Conservation (phyloP, 2,113 vertebrate genomes). For the Pristiophorus japonicus region DNA sequence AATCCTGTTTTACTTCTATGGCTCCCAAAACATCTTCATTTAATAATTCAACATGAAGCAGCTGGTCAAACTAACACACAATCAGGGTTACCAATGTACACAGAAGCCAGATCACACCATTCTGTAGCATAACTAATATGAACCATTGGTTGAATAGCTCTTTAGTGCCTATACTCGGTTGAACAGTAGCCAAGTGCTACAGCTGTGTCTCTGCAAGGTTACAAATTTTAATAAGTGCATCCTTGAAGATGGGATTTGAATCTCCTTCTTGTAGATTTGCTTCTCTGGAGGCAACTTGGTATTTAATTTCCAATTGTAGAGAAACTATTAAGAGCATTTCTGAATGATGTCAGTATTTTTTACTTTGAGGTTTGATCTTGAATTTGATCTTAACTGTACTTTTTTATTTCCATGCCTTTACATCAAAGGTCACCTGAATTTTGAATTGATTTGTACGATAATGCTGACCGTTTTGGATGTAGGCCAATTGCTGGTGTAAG, state of each 20-base stretch:
- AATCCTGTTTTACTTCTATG: not conserved
- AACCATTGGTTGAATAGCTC: not conserved
- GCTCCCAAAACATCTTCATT: not conserved
- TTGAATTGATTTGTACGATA: constrained; percentile 19
- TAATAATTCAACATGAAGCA: not conserved
- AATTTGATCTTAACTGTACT: not conserved
- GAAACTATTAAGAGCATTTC: not conserved
- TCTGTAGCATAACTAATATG: not conserved
- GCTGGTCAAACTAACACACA: not conserved
- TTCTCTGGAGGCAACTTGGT: not conserved
- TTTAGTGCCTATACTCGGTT: not conserved
- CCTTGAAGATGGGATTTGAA: not conserved
- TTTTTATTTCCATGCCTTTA: not conserved
- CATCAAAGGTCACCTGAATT: constrained; percentile 18
- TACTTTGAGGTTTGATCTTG: not conserved
- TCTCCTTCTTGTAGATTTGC: not conserved
- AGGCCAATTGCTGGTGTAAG: not conserved
- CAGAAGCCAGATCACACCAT: not conserved
- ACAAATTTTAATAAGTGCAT: not conserved
- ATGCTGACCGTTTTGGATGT: not conserved
- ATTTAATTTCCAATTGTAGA: not conserved
- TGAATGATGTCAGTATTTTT: not conserved
- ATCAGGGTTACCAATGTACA: not conserved
- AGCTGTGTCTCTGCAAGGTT: not conserved
- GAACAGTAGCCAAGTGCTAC: not conserved